Conservation (phyloP, 2,797 vertebrate genomes). For the Hipposideros larvatus region DNA sequence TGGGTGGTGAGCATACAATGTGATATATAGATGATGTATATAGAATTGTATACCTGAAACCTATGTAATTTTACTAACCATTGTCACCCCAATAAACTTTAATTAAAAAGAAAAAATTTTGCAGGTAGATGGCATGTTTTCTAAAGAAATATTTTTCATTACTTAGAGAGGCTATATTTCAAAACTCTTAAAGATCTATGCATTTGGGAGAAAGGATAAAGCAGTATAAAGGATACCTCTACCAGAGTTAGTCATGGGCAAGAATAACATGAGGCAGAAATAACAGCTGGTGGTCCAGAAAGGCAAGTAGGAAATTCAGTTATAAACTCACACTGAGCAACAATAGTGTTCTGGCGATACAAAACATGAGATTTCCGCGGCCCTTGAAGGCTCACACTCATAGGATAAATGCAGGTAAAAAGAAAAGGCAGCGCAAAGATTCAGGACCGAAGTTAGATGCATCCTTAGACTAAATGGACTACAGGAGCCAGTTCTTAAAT, state of each 20-base stretch:
- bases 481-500: background rate
- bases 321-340: background rate
- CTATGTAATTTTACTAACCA: no score
- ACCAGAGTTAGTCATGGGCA: background rate
- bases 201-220: background rate
- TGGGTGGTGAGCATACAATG: no score
- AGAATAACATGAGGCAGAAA: background rate
- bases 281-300: background rate
- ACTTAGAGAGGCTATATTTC: background rate
- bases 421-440: background rate
- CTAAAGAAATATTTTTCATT: background rate
- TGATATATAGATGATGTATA: no score
- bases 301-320: background rate
- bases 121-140: background rate
- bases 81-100: no score
- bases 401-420: background rate
- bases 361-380: background rate
- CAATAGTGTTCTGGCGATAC: background rate
- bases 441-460: background rate
- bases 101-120: background rate
- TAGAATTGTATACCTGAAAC: no score
- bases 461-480: background rate
- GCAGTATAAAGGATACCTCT: background rate
- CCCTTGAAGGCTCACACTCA: background rate
- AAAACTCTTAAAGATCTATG: background rate